A percentile compares a stretch with the other conserved stretches of the same genome.
These are phyloP conservation scores for Potamarius usumacintae DNA, from an alignment of 2,113 vertebrate genomes.

Conservation along the genomic window DNA sequence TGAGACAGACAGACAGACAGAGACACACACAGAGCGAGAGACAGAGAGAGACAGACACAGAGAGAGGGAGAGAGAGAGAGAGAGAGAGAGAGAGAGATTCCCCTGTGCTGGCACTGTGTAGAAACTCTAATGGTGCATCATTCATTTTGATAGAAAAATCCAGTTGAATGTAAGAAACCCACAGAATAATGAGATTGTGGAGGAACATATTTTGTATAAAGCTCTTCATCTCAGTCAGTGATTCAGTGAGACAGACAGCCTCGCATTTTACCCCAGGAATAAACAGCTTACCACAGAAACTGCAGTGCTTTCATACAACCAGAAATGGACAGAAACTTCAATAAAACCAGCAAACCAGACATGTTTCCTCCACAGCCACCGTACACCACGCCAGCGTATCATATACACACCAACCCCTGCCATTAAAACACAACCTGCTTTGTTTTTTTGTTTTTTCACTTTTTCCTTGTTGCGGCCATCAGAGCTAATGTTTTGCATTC, in stretches of 20 bases:
- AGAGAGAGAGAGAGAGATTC: background rate
- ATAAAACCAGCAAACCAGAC: background rate
- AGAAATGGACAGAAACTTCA: background rate
- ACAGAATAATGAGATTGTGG: background rate
- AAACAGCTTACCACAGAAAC: background rate
- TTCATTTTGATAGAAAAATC: background rate
- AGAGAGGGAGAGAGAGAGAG: too few species aligned
- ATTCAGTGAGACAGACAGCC: background rate
- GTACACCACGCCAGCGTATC: background rate
- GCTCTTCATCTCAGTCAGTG: background rate
- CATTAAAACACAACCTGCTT: background rate
- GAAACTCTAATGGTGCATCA: background rate
- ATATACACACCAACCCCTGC: background rate
- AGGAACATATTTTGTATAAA: background rate
- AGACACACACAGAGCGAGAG: too few species aligned
- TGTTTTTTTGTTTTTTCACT: background rate
- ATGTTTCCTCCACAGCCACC: too few species aligned
- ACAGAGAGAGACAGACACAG: too few species aligned
- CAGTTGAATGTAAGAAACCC: background rate
- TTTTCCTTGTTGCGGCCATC: background rate
- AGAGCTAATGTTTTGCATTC: background rate
- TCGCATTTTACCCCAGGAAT: background rate
- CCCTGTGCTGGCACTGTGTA: background rate
- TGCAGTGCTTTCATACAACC: background rate
- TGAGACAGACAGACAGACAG: too few species aligned